A percentile compares a stretch with the other conserved stretches of the same genome.
Conservation (phyloP, 2,113 vertebrate species). For the Corvus cornix region DNA sequence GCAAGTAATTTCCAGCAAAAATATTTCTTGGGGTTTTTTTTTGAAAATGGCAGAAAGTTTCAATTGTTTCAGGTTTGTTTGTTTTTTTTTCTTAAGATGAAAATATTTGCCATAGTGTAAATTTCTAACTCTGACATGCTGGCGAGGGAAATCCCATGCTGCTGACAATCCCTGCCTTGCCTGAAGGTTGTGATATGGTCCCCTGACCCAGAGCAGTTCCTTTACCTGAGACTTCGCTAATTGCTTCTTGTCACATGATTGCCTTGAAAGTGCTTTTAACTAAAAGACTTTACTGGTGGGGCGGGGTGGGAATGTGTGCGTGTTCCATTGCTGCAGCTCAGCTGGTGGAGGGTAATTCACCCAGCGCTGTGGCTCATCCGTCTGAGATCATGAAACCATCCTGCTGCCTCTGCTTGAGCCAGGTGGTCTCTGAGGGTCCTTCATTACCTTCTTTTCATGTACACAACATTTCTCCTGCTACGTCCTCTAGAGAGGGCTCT, state of each 20-base stretch:
- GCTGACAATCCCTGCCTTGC: not conserved
- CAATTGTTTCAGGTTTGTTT: not conserved
- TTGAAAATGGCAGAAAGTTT: not conserved
- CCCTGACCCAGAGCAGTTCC: not conserved
- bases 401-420: not conserved
- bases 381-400: not conserved
- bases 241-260: not conserved
- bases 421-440: not conserved
- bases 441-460: not conserved
- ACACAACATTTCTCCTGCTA: not conserved
- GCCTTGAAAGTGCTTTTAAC: not conserved
- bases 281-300: not conserved
- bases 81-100: not conserved
- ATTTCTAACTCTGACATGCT: not conserved
- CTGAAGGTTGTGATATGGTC: not conserved
- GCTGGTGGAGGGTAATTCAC: not conserved
- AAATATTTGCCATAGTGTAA: not conserved
- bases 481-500: not conserved
- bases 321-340: not conserved
- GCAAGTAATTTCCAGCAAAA: not conserved
- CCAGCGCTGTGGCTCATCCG: accelerated
- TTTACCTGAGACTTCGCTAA: not conserved
- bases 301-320: not conserved
- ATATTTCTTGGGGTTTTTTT: not conserved
- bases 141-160: not conserved